A percentile compares a stretch with the other conserved stretches of the same genome.
Conservation (phyloP, 2,797 vertebrate genomes). For the Morelia viridis region DNA sequence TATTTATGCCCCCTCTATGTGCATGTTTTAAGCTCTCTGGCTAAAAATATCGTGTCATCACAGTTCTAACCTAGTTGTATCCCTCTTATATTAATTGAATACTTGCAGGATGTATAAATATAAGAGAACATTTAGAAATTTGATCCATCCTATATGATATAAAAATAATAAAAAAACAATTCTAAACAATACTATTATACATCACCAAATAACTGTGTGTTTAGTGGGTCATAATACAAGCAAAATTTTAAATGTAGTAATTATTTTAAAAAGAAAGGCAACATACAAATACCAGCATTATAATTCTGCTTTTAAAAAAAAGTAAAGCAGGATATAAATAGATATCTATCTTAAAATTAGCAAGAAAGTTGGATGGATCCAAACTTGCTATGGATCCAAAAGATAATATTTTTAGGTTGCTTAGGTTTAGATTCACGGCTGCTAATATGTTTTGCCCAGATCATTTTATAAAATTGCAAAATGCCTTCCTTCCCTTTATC, state of each 20-base stretch:
- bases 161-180: background rate
- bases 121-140: background rate
- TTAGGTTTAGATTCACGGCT: background rate
- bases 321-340: background rate
- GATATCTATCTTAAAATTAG: background rate
- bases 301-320: background rate
- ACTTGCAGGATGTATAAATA: background rate
- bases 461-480: background rate
- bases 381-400: background rate
- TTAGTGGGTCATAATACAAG: background rate
- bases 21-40: background rate
- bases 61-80: background rate
- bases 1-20: background rate
- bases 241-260: background rate
- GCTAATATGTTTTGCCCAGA: background rate
- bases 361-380: background rate
- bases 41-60: too few species aligned
- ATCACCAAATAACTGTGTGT: background rate
- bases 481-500: background rate
- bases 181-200: background rate
- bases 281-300: background rate
- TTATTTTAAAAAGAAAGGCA: background rate
- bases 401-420: background rate
- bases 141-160: background rate
- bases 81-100: background rate